Evolutionary conservation across 53 echinoderm and acorn worm species (phyloP), one percentile per base, ranked within the genome.

Genomic region (Antedon mediterranea): DNA sequence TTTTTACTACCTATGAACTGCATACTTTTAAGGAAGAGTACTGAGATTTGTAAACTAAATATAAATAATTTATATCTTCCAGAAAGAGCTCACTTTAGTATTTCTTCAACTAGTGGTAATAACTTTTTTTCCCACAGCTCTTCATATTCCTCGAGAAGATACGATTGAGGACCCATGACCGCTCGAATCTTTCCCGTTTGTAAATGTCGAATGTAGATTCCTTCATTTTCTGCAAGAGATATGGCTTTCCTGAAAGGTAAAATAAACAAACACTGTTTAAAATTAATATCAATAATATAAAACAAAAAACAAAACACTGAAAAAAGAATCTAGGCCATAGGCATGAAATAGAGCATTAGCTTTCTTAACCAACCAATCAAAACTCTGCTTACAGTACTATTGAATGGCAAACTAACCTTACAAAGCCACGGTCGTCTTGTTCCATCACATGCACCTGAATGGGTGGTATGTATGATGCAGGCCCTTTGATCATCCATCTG

Each of bases 401-500:
- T n/a, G n/a, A n/a, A n/a, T n/a, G 28, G 31, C 32, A n/a, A 8
- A 37, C 83, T 71, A 75, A 94, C 94, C 94, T 79, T 42, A 94
- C 91, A 31, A 89, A 43, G 26, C 73, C 76, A 0, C 81, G 81
- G 74, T 91, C 83, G 15, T 88, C 91, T 83, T 94, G 91, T 28
- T 91, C 89, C 4, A 92, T 34, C 13, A 89, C 81, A 71, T 87
- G 34, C 26, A 94, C 89, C 74, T 94, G 79, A 6, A 88, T 87
- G 30, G 95, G 95, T 28, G 95, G 95, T 23, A 94, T 94, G 82
- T 87, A 94, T 71, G 87, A 87, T 31, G 33, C 71, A 0, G 95
- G 95, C 11, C 95, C 95, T 26, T 79, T 71, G 44, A 94, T 94
- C 95, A 94, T 89, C 95, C 95, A 94, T 11, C 87, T 82, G 32